phyloP scores from a whole-genome alignment of 2,113 vertebrate species.

The Caloenas nicobarica region DNA sequence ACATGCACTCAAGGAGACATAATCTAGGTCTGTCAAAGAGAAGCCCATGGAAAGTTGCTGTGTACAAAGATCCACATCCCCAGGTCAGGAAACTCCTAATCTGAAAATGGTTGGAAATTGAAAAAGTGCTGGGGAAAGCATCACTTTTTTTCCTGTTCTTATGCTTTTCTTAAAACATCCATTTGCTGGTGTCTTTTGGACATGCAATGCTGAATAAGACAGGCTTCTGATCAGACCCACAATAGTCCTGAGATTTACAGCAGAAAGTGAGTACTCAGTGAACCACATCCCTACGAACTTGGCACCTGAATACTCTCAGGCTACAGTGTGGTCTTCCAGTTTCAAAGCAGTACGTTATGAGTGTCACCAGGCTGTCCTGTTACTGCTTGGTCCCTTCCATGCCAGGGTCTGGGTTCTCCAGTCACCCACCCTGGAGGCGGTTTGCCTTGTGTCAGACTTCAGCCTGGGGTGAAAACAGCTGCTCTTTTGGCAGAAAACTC shows the following conservation, averaged over 20 bases:
- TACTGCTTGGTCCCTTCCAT: not conserved
- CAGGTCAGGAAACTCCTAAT: not conserved
- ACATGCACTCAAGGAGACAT: rapidly evolving
- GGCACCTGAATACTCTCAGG: not conserved
- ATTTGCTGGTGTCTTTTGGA: not conserved
- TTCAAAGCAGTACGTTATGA: not conserved
- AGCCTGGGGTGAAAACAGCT: not conserved
- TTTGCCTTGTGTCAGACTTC: not conserved
- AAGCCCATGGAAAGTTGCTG: not conserved
- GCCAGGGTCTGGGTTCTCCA: not conserved
- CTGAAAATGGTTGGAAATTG: not conserved
- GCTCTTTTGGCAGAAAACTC: not conserved
- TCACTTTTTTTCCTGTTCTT: not conserved
- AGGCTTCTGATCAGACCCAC: not conserved
- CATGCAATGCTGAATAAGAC: not conserved
- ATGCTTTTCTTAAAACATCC: not conserved
- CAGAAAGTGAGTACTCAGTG: not conserved
- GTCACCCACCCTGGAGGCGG: not conserved
- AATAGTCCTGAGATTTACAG: not conserved
- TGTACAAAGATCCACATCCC: not conserved
- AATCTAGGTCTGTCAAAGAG: not conserved
- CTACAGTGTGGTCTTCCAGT: not conserved
- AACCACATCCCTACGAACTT: not conserved
- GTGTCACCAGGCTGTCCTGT: not conserved
- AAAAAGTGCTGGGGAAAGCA: not conserved